Base-by-base conservation (phyloP, 2,888 invertebrate species). In the Polylopha cassiicola region DNA sequence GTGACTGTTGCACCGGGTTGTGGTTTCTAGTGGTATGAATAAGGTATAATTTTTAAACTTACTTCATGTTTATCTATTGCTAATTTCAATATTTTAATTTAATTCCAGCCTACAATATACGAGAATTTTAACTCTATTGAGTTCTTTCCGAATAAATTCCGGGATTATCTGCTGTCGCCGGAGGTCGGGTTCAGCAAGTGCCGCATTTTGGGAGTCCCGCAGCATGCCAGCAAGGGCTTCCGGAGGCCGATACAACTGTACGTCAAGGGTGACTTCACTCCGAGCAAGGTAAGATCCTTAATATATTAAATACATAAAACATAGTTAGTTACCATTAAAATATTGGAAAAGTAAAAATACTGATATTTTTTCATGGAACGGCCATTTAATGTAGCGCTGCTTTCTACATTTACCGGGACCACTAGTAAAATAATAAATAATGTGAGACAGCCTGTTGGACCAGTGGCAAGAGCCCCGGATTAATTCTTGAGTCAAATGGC, bases 181-280 rank as follows among this genome's bases (percentile, higher is more conserved):
- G 96, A 96, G 65, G 94, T 98, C 26, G 98, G 98, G 3, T 98
- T 98, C 80, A 92, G 91, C 62, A 95, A 94, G 65, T 95, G 94
- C 65, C 95, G 95, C 65, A 91, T 94, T 2, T 81, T 98, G 24
- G 95, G 94, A 15, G 91, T 90, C 1, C 92, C 95, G 3, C 88
- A 91, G 58, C 94, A 97, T 72, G 90, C 92, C 44, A 91, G 93
- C 50, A 95, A 94, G 82, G 98, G 97, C 11, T 96, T 96, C 75
- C 91, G 93, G 51, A 87, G 95, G 22, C 95, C 95, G 5, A 92
- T 95, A 46, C 92, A 92, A 72, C 65, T 89, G 46, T 89, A 88
- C 60, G 80, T 89, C 48, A 89, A 89, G 59, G 89, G 89, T 0
- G 89, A 89, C 58, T 89, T 89, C 62, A 89, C 89, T 6, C 87